phyloP scores from a whole-genome alignment of 2,888 invertebrate genomes.

The Caenorhabditis becei region DNA sequence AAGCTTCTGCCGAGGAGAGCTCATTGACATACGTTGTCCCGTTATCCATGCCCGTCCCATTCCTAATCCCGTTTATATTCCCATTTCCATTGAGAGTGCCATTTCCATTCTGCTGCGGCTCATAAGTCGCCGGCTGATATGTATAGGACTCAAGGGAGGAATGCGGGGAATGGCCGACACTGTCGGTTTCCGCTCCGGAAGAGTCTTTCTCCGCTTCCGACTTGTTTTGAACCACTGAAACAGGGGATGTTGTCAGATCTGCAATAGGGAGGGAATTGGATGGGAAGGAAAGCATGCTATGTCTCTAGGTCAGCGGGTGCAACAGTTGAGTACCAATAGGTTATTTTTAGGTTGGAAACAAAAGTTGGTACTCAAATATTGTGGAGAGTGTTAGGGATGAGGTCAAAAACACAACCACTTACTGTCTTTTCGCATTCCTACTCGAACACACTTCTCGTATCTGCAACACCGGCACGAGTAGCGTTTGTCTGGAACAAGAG shows the following conservation, averaged over 20 bases:
- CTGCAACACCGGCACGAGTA: constrained; percentile 68
- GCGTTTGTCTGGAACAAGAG: constrained; percentile 61
- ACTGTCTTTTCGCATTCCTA: constrained; percentile 67
- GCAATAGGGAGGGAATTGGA: constrained; percentile 50
- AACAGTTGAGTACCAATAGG: constrained; percentile 20
- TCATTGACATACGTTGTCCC: constrained; percentile 17
- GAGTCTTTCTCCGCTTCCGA: constrained; percentile 54
- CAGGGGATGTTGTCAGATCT: constrained; percentile 51
- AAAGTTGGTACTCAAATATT: constrained; percentile 21
- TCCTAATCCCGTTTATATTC: background rate
- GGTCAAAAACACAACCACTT: constrained; percentile 42
- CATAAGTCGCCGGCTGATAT: constrained; percentile 30
- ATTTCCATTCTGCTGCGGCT: constrained; percentile 18
- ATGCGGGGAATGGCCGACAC: constrained; percentile 50
- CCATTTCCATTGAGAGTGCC: background rate
- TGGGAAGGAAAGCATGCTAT: constrained; percentile 32
- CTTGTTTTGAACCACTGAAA: constrained; percentile 65
- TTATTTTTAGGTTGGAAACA: constrained; percentile 31
- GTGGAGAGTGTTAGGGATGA: constrained; percentile 28
- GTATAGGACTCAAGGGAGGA: constrained; percentile 47
- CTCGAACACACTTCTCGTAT: constrained; percentile 61
- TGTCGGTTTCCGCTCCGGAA: constrained; percentile 50
- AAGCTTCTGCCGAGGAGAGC: constrained; percentile 40
- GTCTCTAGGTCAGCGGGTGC: constrained; percentile 24
- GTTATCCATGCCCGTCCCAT: constrained; percentile 2